phyloP scores from a whole-genome alignment of 2,888 invertebrate species.

The Phanerotoma sp. region DNA sequence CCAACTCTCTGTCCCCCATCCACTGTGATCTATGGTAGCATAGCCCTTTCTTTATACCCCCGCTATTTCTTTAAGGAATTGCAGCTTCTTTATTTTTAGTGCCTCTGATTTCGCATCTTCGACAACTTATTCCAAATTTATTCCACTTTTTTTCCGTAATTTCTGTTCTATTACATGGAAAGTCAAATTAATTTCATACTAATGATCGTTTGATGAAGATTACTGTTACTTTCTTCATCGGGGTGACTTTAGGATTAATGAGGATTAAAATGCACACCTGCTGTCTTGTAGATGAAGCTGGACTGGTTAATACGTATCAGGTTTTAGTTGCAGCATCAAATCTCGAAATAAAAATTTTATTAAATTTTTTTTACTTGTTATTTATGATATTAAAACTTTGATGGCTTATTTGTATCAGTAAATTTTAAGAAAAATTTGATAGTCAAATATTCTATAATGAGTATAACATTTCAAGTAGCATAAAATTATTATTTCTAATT shows the following conservation, averaged over 20 bases:
- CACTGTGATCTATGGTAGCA: constrained; percentile 51
- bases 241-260: constrained; percentile 10
- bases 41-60: constrained; percentile 40
- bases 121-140: constrained; percentile 19
- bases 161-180: not conserved
- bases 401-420: no score
- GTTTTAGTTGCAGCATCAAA: no score
- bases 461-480: no score
- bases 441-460: no score
- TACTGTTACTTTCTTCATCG: constrained; percentile 10
- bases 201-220: constrained; percentile 23
- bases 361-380: no score
- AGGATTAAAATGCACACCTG: constrained; percentile 29
- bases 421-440: no score
- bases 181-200: not conserved
- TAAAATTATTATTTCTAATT: no score
- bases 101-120: constrained; percentile 44
- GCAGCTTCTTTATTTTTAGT: constrained; percentile 35
- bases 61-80: constrained; percentile 20
- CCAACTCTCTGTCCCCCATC: constrained; percentile 48
- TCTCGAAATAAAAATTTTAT: constrained; percentile 1
- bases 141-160: not conserved
- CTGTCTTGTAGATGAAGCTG: constrained; percentile 20
- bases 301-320: no score
- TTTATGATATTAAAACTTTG: no score